Percentiles rank a stretch among this genome's conserved stretches.
Conservation (phyloP, 2,888 invertebrate genomes). For the Pharmacophagus antenor region DNA sequence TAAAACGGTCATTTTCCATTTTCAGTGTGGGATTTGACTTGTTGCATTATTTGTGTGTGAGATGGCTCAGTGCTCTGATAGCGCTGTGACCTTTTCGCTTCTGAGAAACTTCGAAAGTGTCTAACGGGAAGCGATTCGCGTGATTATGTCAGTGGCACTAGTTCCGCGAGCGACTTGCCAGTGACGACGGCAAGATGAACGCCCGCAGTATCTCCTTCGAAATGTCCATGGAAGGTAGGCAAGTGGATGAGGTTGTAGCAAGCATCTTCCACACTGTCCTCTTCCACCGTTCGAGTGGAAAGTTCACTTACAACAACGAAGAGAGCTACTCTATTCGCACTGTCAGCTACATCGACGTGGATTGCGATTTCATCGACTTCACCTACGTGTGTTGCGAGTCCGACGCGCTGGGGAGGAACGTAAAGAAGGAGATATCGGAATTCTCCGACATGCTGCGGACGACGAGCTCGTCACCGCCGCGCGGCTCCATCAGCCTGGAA, state of each 20-base stretch:
- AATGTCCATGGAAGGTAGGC: slow-evolving; percentile 92
- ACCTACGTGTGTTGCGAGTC: slow-evolving; percentile 98
- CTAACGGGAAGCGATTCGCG: slow-evolving; percentile 43
- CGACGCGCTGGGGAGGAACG: slow-evolving; percentile 85
- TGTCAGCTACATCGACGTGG: slow-evolving; percentile 96
- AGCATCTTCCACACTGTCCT: slow-evolving; percentile 95
- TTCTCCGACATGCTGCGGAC: slow-evolving; percentile 90
- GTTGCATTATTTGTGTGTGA: slow-evolving; percentile 55
- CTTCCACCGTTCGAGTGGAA: slow-evolving; percentile 94
- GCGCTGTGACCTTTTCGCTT: slow-evolving; percentile 38
- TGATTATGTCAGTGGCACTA: slow-evolving; percentile 57
- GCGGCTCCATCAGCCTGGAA: slow-evolving; percentile 94
- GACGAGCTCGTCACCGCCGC: slow-evolving; percentile 79
- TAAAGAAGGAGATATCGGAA: slow-evolving; percentile 87
- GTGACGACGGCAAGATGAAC: slow-evolving; percentile 84
- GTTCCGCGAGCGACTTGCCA: slow-evolving; percentile 49
- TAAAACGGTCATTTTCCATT: slow-evolving; percentile 72
- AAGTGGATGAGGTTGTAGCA: slow-evolving; percentile 95
- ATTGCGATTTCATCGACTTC: slow-evolving; percentile 98
- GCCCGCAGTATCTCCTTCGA: slow-evolving; percentile 90
- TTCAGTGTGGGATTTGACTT: slow-evolving; percentile 68
- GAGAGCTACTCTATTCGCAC: slow-evolving; percentile 97
- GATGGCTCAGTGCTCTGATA: slow-evolving; percentile 55
- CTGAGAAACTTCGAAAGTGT: slow-evolving; percentile 39
- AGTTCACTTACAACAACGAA: slow-evolving; percentile 96